These are phyloP conservation scores for Periplaneta americana DNA, from an alignment of 1,140 invertebrate species.

Conservation along the genomic window DNA sequence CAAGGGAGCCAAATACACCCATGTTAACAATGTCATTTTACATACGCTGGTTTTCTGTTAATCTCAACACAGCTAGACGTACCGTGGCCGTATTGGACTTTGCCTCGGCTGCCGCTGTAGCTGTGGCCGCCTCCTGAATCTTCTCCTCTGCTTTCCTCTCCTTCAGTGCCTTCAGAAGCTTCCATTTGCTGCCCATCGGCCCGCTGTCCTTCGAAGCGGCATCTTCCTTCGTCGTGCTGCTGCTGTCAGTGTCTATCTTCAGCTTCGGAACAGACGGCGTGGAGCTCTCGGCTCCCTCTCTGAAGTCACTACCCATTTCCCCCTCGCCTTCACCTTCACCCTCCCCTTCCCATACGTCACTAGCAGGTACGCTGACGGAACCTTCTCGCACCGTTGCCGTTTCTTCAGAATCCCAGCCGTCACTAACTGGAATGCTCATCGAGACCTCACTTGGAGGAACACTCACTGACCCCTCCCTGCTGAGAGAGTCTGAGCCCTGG, in stretches of 20 bases:
- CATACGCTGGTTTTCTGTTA: background rate
- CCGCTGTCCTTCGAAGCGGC: constrained; percentile 30
- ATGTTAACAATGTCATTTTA: too few relatives aligned
- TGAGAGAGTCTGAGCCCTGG: constrained; percentile 34
- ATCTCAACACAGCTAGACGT: background rate
- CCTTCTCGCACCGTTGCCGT: constrained; percentile 23
- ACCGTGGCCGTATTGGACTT: background rate
- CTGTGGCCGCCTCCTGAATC: constrained; percentile 56
- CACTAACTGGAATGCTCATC: constrained; percentile 31
- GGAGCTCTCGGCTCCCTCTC: constrained; percentile 20
- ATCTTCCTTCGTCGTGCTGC: background rate
- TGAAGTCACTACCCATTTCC: background rate
- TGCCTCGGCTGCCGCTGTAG: constrained; percentile 39
- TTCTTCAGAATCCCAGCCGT: constrained; percentile 38
- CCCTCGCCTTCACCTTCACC: background rate
- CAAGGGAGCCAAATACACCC: too few relatives aligned
- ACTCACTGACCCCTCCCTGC: constrained; percentile 39
- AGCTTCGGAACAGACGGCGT: constrained; percentile 16
- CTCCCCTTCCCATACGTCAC: background rate
- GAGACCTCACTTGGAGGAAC: constrained; percentile 37
- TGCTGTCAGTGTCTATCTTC: background rate
- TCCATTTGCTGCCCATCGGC: constrained; percentile 78
- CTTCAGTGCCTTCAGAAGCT: constrained; percentile 80
- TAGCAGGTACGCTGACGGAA: constrained; percentile 33
- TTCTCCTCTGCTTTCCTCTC: constrained; percentile 84